Evolutionary conservation across 2,888 invertebrate species (phyloP), one percentile per base, ranked within the genome.

Genomic region (Drosophila vallismaia): DNA sequence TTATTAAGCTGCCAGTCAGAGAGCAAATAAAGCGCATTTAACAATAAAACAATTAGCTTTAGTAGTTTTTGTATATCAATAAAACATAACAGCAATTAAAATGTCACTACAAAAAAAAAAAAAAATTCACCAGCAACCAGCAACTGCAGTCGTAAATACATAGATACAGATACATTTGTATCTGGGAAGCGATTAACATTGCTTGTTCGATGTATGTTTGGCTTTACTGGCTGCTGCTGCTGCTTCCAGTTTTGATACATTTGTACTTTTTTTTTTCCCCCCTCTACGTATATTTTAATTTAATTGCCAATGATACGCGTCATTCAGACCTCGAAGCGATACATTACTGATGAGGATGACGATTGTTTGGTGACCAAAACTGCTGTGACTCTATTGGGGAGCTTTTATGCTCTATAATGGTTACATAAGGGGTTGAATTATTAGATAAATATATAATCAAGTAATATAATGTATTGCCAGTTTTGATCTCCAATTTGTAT

Each of bases 241-340:
- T 38, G 63, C 45, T 51, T 67, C 44, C 67, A 51, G 44, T 44
- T 19, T 42, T 24, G 44, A 24, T 53, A 24, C 40, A 19, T 36
- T 67, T 29, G 8, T 44, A 44, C 44, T 28, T 14, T 59, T 36
- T 64, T 56, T 60, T n/a, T 48, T 64, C 50, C 70, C 44, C 71
- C 49, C 69, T 33, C n/a, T 73, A 36, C 53, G 46, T 68, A 56
- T 69, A 66, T 58, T 86, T 88, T 76, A 79, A 86, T 83, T 84
- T 84, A 86, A 88, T 88, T 88, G 84, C 86, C 86, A 77, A 88
- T 84, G 84, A 84, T 84, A 88, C 84, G 88, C 84, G 86, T 83
- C 88, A 86, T 85, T 87, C 79, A 75, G 79, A 73, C 67, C 79
- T 60, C 73, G 70, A 76, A 78, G 76, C 86, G 74, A 87, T 87